Conservation (phyloP, 1,140 invertebrate species). For the Ips nitidus region DNA sequence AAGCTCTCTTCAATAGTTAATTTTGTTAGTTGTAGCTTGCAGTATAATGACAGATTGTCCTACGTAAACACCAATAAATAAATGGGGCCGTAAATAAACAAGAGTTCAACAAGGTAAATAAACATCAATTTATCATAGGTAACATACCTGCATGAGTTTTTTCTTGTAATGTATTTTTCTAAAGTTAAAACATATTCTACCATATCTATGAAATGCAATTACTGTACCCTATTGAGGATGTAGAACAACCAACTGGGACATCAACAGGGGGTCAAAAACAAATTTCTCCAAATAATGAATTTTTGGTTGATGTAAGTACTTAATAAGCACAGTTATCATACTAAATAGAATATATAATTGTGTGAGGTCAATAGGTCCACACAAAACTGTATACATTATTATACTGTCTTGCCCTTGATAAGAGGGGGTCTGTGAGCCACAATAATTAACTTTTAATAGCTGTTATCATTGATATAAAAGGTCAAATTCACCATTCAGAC, state of each 20-base stretch:
- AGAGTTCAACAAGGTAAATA: no score
- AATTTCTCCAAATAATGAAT: conserved; percentile 26
- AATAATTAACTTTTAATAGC: conserved; percentile 21
- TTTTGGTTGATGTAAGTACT: conserved; percentile 36
- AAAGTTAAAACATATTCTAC: no score
- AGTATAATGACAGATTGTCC: no score
- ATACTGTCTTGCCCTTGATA: conserved; percentile 25
- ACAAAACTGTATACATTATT: conserved; percentile 18
- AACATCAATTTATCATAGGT: no score
- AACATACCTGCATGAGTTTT: no score
- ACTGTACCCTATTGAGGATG: conserved; percentile 22
- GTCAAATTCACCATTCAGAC: conserved; percentile 11
- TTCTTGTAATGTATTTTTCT: no score
- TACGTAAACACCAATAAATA: no score
- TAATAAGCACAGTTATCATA: background rate
- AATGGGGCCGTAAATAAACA: no score
- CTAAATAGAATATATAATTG: conserved; percentile 20
- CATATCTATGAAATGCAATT: conserved; percentile 3
- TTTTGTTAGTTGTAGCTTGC: no score
- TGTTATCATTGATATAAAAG: conserved; percentile 30
- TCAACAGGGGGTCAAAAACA: conserved; percentile 19
- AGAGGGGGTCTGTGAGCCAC: conserved; percentile 22
- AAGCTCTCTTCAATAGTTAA: no score
- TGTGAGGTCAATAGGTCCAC: conserved; percentile 18
- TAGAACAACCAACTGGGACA: conserved; percentile 9